Evolutionary conservation across 2,113 vertebrate species (phyloP), one percentile per base, ranked within the genome.

Genomic region (Zosterops hypoxanthus): DNA sequence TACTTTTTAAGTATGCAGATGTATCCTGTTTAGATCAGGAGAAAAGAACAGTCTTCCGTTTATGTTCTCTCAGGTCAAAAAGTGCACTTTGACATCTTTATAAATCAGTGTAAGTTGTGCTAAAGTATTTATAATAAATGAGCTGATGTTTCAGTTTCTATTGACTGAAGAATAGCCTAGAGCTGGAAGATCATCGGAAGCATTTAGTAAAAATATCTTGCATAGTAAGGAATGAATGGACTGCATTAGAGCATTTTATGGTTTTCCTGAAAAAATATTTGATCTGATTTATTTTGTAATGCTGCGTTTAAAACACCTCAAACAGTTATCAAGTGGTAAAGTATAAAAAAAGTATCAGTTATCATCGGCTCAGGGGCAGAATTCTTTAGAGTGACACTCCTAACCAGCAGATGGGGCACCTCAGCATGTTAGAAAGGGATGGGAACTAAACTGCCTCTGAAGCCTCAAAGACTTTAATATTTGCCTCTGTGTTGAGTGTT

Each of bases 331-430:
- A 63, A 70, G 41, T 60, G 57, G 8, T 49, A 14, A 41, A 57
- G 13, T 22, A 65, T 41, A 33, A 46, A 86, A 65, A 65, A 55
- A 57, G 26, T 24, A 14, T 9, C 25, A 23, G 11, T 18, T 87
- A 6, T 1, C 18, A 6, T 1, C 11, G 29, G 22, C 41, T 73
- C 4, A 16, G 79, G n/a, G 23, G 19, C 34, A 18, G 76, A 29
- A 28, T 89, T 91, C 31, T 65, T 29, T 33, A 20, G 33, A 52
- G 15, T 63, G 47, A 31, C 9, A 3, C 33, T 90, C n/a, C 10
- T 59, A 29, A 28, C 87, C 93, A 96, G 92, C 71, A 97, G 96
- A 87, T 95, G 96, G 93, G 53, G 85, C 47, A 53, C 31, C 77
- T 91, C 69, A 66, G 79, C 23, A 4, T 34, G 33, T 70, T 75